phyloP scores from a whole-genome alignment of 2,888 invertebrate genomes.

The Drosophila borborema region DNA sequence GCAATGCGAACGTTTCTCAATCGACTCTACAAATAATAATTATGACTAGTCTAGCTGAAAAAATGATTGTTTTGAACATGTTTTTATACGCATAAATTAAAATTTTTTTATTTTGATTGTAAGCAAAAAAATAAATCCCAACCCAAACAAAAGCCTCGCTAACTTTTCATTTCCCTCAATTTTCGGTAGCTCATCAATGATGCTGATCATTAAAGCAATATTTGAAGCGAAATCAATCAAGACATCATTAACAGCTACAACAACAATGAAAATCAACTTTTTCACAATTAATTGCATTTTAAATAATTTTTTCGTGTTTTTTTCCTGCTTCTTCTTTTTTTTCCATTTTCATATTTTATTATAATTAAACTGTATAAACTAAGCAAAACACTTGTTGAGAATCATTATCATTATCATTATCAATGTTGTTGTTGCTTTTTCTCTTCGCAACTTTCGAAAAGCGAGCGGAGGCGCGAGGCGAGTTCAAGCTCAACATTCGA shows the following conservation, averaged over 20 bases:
- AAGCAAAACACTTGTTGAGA: conserved; percentile 30
- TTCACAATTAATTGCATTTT: conserved; percentile 43
- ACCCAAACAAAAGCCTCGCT: background rate
- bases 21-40: background rate
- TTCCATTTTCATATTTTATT: conserved; percentile 9
- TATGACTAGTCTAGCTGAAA: conserved; percentile 1
- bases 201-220: conserved; percentile 28
- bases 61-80: background rate
- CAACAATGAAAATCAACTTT: background rate
- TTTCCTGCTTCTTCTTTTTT: background rate
- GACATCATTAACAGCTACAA: conserved; percentile 31
- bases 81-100: conserved; percentile 5
- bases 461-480: conserved; percentile 37
- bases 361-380: conserved; percentile 24
- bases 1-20: background rate
- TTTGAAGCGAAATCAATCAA: conserved; percentile 46
- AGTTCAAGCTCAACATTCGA: conserved; percentile 66
- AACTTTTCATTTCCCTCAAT: conserved; percentile 9
- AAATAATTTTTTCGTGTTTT: conserved; percentile 28
- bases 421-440: background rate
- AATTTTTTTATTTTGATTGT: background rate
- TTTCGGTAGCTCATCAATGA: conserved; percentile 11
- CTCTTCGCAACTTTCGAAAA: conserved; percentile 67
- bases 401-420: conserved; percentile 47
- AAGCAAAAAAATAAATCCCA: background rate